phyloP scores from a whole-genome alignment of 2,113 vertebrate species.

The Antechinus flavipes region DNA sequence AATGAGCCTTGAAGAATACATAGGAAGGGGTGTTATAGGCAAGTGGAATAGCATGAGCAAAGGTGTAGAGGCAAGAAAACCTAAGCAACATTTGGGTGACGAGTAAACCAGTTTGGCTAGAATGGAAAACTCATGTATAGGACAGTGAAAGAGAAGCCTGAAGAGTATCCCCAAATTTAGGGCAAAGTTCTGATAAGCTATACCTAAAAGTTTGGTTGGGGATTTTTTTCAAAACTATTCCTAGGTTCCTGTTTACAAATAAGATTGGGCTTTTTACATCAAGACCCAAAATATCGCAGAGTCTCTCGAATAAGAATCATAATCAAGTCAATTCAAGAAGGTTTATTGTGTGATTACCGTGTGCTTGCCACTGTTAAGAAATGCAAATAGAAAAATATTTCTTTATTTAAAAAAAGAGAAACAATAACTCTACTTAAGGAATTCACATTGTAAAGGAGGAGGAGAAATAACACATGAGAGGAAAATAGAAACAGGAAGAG shows the following conservation, averaged over 20 bases:
- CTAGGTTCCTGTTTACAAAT: not conserved
- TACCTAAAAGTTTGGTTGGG: conserved; percentile 31
- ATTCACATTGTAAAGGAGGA: not conserved
- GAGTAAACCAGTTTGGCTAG: not conserved
- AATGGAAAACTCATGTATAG: not conserved
- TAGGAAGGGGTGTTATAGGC: not conserved
- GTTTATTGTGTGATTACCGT: not conserved
- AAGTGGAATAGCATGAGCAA: not conserved
- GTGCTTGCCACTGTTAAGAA: not conserved
- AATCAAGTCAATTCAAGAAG: not conserved
- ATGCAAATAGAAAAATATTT: not conserved
- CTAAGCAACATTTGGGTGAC: not conserved
- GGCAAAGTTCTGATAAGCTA: conserved; percentile 45
- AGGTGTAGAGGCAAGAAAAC: not conserved
- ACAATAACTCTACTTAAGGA: not conserved
- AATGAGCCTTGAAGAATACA: not conserved
- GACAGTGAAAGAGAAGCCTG: conserved; percentile 24
- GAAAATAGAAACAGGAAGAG: not conserved
- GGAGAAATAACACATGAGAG: not conserved
- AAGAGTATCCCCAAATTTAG: not conserved
- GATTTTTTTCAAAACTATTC: conserved; percentile 7
- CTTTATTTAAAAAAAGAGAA: not conserved
- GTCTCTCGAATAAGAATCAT: not conserved
- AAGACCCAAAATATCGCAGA: not conserved
- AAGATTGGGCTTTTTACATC: not conserved